A percentile compares a stretch with the other conserved stretches of the same genome.
These are phyloP conservation scores for Drosophila varians DNA, from an alignment of 1,140 invertebrate genomes.

Conservation along the genomic window DNA sequence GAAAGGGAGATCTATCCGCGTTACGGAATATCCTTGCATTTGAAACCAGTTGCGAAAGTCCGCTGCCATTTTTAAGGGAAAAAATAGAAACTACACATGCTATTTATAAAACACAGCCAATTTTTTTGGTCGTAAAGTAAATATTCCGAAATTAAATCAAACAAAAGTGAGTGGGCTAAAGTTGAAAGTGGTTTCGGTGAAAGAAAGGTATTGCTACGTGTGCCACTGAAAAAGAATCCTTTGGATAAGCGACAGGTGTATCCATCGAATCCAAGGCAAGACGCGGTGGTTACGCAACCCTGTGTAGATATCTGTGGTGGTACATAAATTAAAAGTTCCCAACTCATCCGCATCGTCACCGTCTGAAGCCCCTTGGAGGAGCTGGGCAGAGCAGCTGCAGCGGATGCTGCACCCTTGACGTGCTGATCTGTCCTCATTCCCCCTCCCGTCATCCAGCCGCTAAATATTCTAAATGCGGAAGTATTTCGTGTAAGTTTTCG, in stretches of 20 bases:
- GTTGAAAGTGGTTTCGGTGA: not conserved
- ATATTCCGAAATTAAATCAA: conserved; percentile 50
- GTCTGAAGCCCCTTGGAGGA: conserved; percentile 11
- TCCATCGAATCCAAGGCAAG: not conserved
- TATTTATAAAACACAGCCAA: conserved; percentile 83
- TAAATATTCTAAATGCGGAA: conserved; percentile 76
- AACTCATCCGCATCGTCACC: conserved; percentile 31
- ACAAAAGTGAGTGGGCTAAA: conserved; percentile 10
- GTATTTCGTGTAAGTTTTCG: conserved; percentile 66
- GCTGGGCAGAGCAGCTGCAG: conserved; percentile 34
- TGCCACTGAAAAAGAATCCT: not conserved
- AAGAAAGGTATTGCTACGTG: conserved; percentile 1
- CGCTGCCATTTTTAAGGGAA: conserved; percentile 67
- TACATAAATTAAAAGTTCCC: conserved; percentile 64
- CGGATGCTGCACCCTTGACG: conserved; percentile 20
- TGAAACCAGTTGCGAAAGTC: conserved; percentile 44
- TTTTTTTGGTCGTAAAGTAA: conserved; percentile 67
- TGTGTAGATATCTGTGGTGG: conserved; percentile 48
- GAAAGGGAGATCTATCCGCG: conserved; percentile 13
- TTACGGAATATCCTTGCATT: conserved; percentile 54
- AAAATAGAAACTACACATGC: conserved; percentile 65
- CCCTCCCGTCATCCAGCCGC: conserved; percentile 57
- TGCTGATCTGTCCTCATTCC: conserved; percentile 51
- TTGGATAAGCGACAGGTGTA: conserved; percentile 4
- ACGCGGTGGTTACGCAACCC: conserved; percentile 62